Conservation (phyloP, 2,113 vertebrate species). For the Chloropsis hardwickii region DNA sequence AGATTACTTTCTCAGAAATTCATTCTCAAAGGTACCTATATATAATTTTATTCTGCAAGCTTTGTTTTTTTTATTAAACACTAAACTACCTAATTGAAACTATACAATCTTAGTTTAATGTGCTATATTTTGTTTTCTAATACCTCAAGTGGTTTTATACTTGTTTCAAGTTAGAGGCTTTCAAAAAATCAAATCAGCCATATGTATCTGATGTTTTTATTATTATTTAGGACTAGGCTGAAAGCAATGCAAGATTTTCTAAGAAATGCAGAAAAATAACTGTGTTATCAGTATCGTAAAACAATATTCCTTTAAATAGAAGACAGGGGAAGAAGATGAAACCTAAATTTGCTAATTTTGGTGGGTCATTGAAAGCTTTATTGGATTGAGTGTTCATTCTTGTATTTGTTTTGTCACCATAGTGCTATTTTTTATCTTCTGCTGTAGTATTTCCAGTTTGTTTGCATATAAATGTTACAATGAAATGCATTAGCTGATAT, state of each 20-base stretch:
- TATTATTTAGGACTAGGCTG: background rate
- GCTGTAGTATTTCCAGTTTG: background rate
- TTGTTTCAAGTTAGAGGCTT: background rate
- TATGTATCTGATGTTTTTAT: background rate
- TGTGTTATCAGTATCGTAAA: background rate
- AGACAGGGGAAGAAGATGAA: background rate
- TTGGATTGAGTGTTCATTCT: background rate
- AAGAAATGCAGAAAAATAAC: background rate
- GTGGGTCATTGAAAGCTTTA: background rate
- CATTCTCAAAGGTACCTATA: background rate
- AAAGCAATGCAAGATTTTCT: background rate
- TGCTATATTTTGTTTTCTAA: background rate
- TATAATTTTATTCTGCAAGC: background rate
- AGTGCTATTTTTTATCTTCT: background rate
- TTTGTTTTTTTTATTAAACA: background rate
- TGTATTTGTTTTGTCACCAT: background rate
- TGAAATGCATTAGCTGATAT: background rate
- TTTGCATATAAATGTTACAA: background rate
- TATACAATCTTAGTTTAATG: background rate
- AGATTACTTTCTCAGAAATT: background rate
- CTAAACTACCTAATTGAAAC: background rate
- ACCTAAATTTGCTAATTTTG: background rate
- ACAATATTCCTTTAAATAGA: background rate
- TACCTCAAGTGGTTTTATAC: background rate
- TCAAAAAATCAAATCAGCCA: background rate